Conservation (phyloP, 1,140 invertebrate genomes). For the Trichogramma pretiosum region DNA sequence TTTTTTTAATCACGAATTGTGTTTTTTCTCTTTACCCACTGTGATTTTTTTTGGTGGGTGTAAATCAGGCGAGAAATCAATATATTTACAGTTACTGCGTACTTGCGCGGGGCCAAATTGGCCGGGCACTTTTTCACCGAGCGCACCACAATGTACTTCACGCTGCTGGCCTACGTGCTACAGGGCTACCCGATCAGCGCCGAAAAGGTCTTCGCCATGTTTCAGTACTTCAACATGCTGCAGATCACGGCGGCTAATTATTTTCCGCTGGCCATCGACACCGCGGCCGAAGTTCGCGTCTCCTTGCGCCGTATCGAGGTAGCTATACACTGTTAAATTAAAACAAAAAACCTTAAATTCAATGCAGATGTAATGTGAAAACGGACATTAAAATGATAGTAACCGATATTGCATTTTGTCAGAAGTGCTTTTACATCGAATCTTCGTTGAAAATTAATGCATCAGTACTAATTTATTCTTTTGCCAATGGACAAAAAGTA, state of each 20-base stretch:
- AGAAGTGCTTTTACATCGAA: too few relatives aligned
- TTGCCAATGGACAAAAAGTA: too few relatives aligned
- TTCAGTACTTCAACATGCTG: neutral
- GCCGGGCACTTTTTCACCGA: neutral
- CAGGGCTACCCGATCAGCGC: neutral
- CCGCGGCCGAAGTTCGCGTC: neutral
- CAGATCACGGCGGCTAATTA: neutral
- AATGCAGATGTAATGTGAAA: too few relatives aligned
- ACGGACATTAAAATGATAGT: too few relatives aligned
- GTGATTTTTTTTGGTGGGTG: too few relatives aligned
- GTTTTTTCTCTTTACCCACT: too few relatives aligned
- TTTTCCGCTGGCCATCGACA: neutral
- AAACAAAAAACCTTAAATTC: too few relatives aligned
- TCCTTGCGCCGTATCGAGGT: neutral
- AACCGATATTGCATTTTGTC: too few relatives aligned
- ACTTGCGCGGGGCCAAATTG: neutral
- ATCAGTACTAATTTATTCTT: too few relatives aligned
- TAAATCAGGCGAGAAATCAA: conserved; percentile 40
- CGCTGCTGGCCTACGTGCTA: neutral
- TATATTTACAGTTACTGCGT: neutral
- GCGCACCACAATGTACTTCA: neutral
- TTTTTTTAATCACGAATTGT: too few relatives aligned
- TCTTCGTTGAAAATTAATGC: too few relatives aligned
- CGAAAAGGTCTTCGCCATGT: neutral
- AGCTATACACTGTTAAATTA: too few relatives aligned